Evolutionary conservation across 1,140 invertebrate species (phyloP).

Genomic region (Calliopsis andreniformis): DNA sequence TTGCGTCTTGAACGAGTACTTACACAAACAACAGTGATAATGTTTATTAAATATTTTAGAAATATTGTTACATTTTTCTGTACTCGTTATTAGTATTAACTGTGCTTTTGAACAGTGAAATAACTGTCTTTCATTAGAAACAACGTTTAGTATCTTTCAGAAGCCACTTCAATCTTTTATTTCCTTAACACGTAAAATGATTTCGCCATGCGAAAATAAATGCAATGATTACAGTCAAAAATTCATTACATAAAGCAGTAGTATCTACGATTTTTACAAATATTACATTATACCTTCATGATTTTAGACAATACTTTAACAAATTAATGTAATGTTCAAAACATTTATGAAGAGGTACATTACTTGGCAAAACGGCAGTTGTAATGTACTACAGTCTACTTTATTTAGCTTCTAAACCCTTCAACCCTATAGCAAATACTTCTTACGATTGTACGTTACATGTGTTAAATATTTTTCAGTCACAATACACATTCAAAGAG

Average conservation of each 20-base stretch:
- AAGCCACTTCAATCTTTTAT: not conserved
- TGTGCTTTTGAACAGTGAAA: slow-evolving; percentile 9
- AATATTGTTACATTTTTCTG: not conserved
- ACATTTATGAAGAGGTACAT: slow-evolving; percentile 17
- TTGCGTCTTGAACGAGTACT: not conserved
- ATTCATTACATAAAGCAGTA: slow-evolving; percentile 15
- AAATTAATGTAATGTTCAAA: slow-evolving; percentile 23
- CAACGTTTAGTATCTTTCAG: not conserved
- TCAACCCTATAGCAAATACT: slow-evolving; percentile 33
- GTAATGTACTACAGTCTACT: slow-evolving; percentile 6
- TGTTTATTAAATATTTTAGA: not conserved
- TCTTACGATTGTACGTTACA: slow-evolving; percentile 7
- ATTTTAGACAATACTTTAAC: not conserved
- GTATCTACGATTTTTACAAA: not conserved
- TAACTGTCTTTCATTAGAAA: not conserved
- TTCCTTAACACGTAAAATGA: not conserved
- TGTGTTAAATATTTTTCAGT: slow-evolving; percentile 20
- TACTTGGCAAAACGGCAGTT: slow-evolving; percentile 6
- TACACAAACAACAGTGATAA: not conserved
- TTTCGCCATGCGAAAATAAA: not conserved
- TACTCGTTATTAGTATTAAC: not conserved
- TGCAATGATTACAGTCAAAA: not conserved
- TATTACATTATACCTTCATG: not conserved
- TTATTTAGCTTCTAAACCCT: slow-evolving; percentile 34
- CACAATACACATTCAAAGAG: slow-evolving; percentile 11